A percentile compares a stretch with the other conserved stretches of the same genome.
phyloP scores from a whole-genome alignment of 2,888 invertebrate species.

The Vesta saturnalis region DNA sequence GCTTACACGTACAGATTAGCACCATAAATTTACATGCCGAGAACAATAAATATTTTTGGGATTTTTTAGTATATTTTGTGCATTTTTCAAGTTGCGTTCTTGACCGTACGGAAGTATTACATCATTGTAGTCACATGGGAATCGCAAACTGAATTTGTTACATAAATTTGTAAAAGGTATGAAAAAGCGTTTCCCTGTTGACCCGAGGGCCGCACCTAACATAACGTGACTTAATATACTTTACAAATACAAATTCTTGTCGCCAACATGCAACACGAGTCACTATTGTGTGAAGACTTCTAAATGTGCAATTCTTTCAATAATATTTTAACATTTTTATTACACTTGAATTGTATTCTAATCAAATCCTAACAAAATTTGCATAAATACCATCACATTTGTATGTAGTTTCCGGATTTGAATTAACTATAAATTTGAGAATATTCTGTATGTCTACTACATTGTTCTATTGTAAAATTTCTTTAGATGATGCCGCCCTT shows the following conservation, averaged over 20 bases:
- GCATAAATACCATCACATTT: conserved; percentile 39
- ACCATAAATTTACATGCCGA: too few species aligned
- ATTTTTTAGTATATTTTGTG: background rate
- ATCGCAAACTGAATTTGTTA: conserved; percentile 27
- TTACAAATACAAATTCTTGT: conserved; percentile 37
- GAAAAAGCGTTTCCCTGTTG: conserved; percentile 29
- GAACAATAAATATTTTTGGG: background rate
- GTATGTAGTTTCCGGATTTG: conserved; percentile 36
- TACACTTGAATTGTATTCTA: conserved; percentile 14
- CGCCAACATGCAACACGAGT: conserved; percentile 34
- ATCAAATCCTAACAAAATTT: conserved; percentile 26
- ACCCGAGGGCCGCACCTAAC: conserved; percentile 40
- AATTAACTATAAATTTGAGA: conserved; percentile 43
- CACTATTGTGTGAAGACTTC: conserved; percentile 23
- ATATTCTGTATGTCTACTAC: conserved; percentile 46
- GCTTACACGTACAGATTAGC: conserved; percentile 8
- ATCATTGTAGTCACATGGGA: conserved; percentile 25
- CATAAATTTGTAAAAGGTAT: conserved; percentile 28
- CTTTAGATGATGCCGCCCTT: conserved; percentile 47
- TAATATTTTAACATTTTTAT: conserved; percentile 10
- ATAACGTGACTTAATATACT: conserved; percentile 46
- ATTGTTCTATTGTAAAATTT: conserved; percentile 48
- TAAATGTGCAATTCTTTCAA: conserved; percentile 17
- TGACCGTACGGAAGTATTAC: conserved; percentile 16
- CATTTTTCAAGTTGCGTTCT: background rate